phyloP scores from a whole-genome alignment of 2,888 invertebrate genomes.

The Leucoma salicis region DNA sequence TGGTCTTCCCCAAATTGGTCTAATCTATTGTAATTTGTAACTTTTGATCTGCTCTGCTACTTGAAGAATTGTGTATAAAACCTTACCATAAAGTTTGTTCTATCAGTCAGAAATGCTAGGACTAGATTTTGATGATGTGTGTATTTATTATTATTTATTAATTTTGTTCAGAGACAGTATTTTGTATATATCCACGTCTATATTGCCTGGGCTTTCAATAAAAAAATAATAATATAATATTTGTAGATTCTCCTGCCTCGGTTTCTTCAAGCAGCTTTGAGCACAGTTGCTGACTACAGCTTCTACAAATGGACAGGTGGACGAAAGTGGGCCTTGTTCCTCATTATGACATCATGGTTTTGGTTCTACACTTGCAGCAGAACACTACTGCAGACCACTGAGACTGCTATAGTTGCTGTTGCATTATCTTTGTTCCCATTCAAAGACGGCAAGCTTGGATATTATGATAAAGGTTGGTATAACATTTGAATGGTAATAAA shows the following conservation, averaged over 20 bases:
- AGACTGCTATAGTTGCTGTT: conserved; percentile 90
- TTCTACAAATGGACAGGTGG: conserved; percentile 86
- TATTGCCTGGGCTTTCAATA: too few species aligned
- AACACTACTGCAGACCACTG: conserved; percentile 93
- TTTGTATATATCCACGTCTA: too few species aligned
- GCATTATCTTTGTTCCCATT: conserved; percentile 91
- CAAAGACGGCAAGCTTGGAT: conserved; percentile 70
- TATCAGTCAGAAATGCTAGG: too few species aligned
- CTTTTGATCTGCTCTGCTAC: too few species aligned
- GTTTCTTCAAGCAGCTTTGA: conserved; percentile 90
- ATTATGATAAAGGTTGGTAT: conserved; percentile 59
- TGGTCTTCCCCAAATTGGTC: too few species aligned
- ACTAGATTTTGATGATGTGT: too few species aligned
- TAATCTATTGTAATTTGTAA: too few species aligned
- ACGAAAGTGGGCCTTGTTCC: conserved; percentile 89
- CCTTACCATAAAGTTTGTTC: too few species aligned
- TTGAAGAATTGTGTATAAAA: too few species aligned
- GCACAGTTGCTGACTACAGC: conserved; percentile 88
- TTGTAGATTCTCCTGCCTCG: conserved; percentile 87
- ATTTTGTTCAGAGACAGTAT: too few species aligned
- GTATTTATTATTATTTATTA: too few species aligned
- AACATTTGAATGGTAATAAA: too few species aligned
- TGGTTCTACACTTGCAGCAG: conserved; percentile 95
- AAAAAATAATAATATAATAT: neutral
- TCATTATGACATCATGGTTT: conserved; percentile 92